Percentiles rank a stretch among this genome's conserved stretches.
phyloP scores from a whole-genome alignment of 2,797 vertebrate genomes.

The Ctenochaetus hawaiiensis region DNA sequence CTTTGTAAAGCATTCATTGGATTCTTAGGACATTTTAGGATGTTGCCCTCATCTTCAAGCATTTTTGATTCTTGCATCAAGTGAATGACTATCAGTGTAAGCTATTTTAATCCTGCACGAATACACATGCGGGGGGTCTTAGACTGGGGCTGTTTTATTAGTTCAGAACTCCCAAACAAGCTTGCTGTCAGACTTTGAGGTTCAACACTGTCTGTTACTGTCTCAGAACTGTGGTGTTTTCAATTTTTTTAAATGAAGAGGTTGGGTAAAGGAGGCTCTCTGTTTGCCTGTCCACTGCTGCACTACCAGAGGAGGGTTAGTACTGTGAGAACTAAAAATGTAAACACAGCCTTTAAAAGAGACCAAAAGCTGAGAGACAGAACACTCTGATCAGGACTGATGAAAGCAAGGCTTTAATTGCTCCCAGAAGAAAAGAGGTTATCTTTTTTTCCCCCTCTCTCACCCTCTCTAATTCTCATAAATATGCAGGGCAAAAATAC shows the following conservation, averaged over 20 bases:
- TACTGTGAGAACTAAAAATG: slow-evolving; percentile 62
- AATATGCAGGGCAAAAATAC: slow-evolving; percentile 81
- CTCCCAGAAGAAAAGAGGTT: slow-evolving; percentile 79
- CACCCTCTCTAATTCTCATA: slow-evolving; percentile 72
- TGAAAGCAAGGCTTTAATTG: slow-evolving; percentile 79
- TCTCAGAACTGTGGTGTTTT: neutral
- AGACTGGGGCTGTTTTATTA: too few species aligned
- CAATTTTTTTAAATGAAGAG: neutral
- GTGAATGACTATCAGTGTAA: slow-evolving; percentile 26
- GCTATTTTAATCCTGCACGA: slow-evolving; percentile 21
- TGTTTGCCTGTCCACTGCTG: slow-evolving; percentile 30
- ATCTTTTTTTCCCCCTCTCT: slow-evolving; percentile 49
- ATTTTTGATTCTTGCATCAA: slow-evolving; percentile 7
- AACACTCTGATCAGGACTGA: slow-evolving; percentile 74
- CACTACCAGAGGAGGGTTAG: slow-evolving; percentile 48
- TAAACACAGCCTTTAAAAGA: slow-evolving; percentile 70
- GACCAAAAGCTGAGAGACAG: slow-evolving; percentile 56
- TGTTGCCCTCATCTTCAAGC: neutral
- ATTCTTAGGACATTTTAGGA: neutral
- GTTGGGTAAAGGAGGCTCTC: slow-evolving; percentile 31
- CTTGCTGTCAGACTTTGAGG: slow-evolving; percentile 9
- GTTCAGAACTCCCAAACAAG: neutral
- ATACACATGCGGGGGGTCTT: too few species aligned
- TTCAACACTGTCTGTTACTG: neutral
- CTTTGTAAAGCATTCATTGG: slow-evolving; percentile 4